Conservation (phyloP, 1,140 invertebrate species). For the Drosophila dunni region DNA sequence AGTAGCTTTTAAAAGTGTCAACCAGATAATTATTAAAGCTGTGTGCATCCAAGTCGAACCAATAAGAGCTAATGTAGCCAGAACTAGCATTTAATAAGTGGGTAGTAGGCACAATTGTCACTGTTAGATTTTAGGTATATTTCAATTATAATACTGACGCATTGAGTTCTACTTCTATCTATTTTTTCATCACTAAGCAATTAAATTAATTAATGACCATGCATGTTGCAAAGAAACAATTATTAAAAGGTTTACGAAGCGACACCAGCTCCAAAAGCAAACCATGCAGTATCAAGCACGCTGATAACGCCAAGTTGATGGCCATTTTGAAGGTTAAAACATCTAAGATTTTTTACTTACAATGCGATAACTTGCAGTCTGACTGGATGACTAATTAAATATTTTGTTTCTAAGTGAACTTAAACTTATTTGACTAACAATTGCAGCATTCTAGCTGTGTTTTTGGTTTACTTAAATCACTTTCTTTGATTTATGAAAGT, state of each 20-base stretch:
- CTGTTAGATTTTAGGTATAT: slow-evolving; percentile 59
- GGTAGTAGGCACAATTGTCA: slow-evolving; percentile 38
- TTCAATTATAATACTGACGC: slow-evolving; percentile 70
- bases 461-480: not conserved
- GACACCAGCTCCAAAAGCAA: slow-evolving; percentile 48
- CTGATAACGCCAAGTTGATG: slow-evolving; percentile 42
- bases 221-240: slow-evolving; percentile 55
- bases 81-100: slow-evolving; percentile 25
- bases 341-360: slow-evolving; percentile 14
- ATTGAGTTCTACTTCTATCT: slow-evolving; percentile 48
- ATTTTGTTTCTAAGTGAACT: slow-evolving; percentile 6
- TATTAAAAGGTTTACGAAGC: slow-evolving; percentile 50
- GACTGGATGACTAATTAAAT: not conserved
- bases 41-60: slow-evolving; percentile 41
- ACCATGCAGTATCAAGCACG: slow-evolving; percentile 33
- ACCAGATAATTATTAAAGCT: slow-evolving; percentile 33
- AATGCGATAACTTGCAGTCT: not conserved
- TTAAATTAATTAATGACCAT: slow-evolving; percentile 72
- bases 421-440: not conserved
- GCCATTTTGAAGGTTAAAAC: slow-evolving; percentile 18
- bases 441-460: not conserved
- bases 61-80: slow-evolving; percentile 43
- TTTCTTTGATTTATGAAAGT: slow-evolving; percentile 21
- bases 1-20: slow-evolving; percentile 36
- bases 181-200: slow-evolving; percentile 41